Base-by-base conservation (phyloP, 2,888 invertebrate genomes). In the Dasysyrphus tricinctus region DNA sequence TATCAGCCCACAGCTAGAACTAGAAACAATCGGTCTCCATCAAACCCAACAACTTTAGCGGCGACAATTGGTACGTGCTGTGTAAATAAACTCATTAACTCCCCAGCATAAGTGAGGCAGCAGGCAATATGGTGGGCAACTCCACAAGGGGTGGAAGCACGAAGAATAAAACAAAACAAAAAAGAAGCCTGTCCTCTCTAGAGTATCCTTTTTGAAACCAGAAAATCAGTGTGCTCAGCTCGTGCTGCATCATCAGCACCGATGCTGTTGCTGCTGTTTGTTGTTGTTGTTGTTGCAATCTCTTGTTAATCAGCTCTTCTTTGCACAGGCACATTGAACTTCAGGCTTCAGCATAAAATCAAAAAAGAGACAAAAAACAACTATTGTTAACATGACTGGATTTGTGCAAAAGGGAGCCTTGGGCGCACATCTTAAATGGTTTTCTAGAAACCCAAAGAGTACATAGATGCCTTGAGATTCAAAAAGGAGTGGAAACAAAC, bases 71-170 rank as follows among this genome's bases (percentile, higher is more conserved):
- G 85, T 85, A 85, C 85, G 85, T 85, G 85, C 85, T 81, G 81
- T 78, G 56, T 81, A 85, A 85, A 85, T 85, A 85, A 77, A 85
- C 77, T 78, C 85, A 85, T 85, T 85, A 81, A 69, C 61, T 81
- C 51, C 61, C 44, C 42, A 73, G 77, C 56, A 72, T 67, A 70
- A 74, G 42, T 16, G n/a, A 24, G 34, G 19, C 12, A 12, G 24
- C 8, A 24, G 24, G 42, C 32, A 32, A 7, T n/a, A n/a, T 5
- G 32, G 7, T n/a, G 5, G 9, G 49, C 59, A 59, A 54, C 3
- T 63, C 32, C 19, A 47, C n/a, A 19, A 29, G 39, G 42, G 14
- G 14, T 9, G 65, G 32, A 72, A 56, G 51, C 37, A 84, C 37
- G 29, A 59, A 32, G 61, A 54, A 7, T n/a, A 56, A 63, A 19